A percentile compares a stretch with the other conserved stretches of the same genome.
These are phyloP conservation scores for Pangasius krempfi DNA, from an alignment of 2,797 vertebrate species.

Conservation along the genomic window DNA sequence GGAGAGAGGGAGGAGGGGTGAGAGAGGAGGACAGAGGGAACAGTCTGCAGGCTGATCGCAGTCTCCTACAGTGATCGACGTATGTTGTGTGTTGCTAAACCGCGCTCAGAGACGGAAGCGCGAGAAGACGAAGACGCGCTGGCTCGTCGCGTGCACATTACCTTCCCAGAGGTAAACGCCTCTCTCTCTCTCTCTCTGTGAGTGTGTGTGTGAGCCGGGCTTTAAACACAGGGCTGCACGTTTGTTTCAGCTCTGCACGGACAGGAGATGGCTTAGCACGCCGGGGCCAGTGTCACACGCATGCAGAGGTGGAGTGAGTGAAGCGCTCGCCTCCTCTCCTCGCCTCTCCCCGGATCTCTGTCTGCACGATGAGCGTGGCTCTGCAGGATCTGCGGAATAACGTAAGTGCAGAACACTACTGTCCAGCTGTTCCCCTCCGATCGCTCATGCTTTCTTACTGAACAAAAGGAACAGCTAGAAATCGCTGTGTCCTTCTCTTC, in stretches of 20 bases:
- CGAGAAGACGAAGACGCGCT: slow-evolving; percentile 17
- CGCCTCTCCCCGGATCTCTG: slow-evolving; percentile 56
- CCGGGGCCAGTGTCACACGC: slow-evolving; percentile 50
- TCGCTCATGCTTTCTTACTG: neutral
- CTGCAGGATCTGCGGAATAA: slow-evolving; percentile 91
- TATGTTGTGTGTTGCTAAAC: slow-evolving; percentile 36
- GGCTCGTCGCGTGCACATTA: neutral
- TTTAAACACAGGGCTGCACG: neutral
- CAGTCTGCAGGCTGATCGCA: slow-evolving; percentile 43
- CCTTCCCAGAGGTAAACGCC: slow-evolving; percentile 20
- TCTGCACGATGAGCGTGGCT: slow-evolving; percentile 90
- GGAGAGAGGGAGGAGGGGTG: slow-evolving; percentile 14
- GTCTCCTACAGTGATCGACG: slow-evolving; percentile 45
- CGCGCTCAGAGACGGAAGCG: slow-evolving; percentile 25
- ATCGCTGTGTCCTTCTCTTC: slow-evolving; percentile 2
- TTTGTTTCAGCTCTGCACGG: slow-evolving; percentile 38
- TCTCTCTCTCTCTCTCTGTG: neutral
- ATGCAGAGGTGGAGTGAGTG: slow-evolving; percentile 67
- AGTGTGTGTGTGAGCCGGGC: neutral
- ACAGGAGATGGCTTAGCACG: slow-evolving; percentile 60
- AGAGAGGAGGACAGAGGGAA: neutral
- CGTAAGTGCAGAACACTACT: slow-evolving; percentile 71
- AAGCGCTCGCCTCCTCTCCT: slow-evolving; percentile 56
- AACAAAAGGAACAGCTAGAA: slow-evolving; percentile 13
- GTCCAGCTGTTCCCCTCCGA: neutral